Base-by-base conservation (phyloP, 1,140 invertebrate species). In the Drosophila quadrilineata region DNA sequence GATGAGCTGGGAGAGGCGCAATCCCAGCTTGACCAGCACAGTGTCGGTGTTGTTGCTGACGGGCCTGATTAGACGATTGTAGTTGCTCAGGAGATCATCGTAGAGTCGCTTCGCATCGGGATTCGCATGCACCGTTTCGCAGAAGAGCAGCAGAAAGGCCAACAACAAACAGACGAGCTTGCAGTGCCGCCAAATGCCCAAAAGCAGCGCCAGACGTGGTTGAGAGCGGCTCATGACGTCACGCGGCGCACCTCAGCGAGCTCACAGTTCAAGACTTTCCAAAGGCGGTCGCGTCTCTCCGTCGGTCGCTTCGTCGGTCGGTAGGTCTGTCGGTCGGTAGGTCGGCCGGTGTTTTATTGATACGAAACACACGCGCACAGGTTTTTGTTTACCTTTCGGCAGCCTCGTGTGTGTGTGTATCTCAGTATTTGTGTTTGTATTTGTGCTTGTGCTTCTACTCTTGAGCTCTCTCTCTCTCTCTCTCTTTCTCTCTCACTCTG, bases 1-100 rank as follows among this genome's bases (percentile, higher is more conserved):
- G 87, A 99, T 98, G 57, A 99, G 94, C 90, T 99, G 98, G 0
- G 97, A 98, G 41, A 99, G 91, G 38, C 97, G 91, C 16, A 99
- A 92, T 12, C 97, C 97, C 22, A 99, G 91, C 89, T 97, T 97
- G 33, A 99, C 97, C 16, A 97, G 92, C 6, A 98, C 94, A n/a
- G 95, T 97, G 87, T 98, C 96, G 3, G 95, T 96, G 89, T 97
- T 98, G 89, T 98, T 97, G 68, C 94, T 94, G 3, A 99, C 97
- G 0, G 98, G 98, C 75, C 98, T 92, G 56, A 98, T 98, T 24
- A 98, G 93, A 67, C 97, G 94, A 91, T 99, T 99, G 90, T 99
- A 99, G 90, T 97, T 98, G 75, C 96, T 97, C 53, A 99, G 92
- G 35, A 99, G 92, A 91, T 99, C 98, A 86, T 98, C 97, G 89